phyloP scores from a whole-genome alignment of 2,797 vertebrate species.

The Octomys mimax region DNA sequence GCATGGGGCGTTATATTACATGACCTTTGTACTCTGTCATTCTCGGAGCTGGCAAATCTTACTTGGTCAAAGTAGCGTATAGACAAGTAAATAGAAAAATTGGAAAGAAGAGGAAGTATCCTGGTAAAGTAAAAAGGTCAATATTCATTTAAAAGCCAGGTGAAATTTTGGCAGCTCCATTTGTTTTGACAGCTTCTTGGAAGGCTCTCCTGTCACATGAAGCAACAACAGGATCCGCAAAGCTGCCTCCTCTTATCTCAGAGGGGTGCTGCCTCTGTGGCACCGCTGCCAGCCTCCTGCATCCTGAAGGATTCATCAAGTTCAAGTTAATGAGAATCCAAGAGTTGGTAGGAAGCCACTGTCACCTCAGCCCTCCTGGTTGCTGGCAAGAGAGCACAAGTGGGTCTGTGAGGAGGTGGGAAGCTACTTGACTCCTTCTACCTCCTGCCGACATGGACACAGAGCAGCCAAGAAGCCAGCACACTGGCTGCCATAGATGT shows the following conservation, averaged over 20 bases:
- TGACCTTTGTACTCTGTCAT: background rate
- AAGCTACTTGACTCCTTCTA: background rate
- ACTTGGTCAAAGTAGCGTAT: background rate
- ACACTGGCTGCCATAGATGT: background rate
- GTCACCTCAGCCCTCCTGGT: background rate
- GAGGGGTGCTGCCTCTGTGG: background rate
- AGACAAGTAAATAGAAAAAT: background rate
- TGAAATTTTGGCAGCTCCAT: background rate
- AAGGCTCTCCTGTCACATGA: background rate
- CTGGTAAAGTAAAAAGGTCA: background rate
- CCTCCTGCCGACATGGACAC: background rate
- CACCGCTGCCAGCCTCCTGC: background rate
- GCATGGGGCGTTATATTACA: background rate
- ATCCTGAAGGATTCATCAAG: background rate
- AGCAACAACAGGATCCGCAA: background rate
- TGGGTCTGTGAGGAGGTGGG: background rate
- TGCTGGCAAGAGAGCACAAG: background rate
- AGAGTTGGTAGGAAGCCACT: constrained; percentile 25
- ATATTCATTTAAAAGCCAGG: background rate
- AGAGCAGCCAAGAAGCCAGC: background rate
- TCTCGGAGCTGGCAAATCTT: background rate
- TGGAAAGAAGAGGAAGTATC: background rate
- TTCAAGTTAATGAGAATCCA: constrained; percentile 43
- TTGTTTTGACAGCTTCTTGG: background rate
- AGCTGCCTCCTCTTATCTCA: background rate